Conservation (phyloP, 2,797 vertebrate genomes). For the Sebastiscus albofasciatus region DNA sequence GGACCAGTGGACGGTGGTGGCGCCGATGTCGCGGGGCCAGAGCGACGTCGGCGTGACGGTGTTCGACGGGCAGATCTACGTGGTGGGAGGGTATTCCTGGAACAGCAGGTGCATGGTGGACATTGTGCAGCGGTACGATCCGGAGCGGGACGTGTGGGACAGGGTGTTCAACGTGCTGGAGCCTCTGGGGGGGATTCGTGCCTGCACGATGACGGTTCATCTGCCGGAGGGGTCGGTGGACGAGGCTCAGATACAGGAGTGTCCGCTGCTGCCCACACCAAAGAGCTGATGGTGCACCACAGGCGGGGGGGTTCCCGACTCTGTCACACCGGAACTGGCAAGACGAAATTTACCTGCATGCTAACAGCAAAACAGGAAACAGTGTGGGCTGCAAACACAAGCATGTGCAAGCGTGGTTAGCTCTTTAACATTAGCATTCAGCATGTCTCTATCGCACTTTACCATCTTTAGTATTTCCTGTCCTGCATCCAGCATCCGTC, state of each 20-base stretch:
- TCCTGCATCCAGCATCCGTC: not conserved
- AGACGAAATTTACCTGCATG: not conserved
- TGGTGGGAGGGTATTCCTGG: constrained; percentile 89
- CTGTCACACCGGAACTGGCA: not conserved
- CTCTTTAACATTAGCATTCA: not conserved
- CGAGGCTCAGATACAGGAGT: constrained; percentile 81
- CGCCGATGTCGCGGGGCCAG: constrained; percentile 85
- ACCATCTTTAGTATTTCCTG: not conserved
- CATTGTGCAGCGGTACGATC: constrained; percentile 86
- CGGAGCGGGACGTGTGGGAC: constrained; percentile 81
- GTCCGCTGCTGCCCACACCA: constrained; percentile 74
- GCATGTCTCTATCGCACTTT: not conserved
- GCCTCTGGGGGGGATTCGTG: constrained; percentile 86
- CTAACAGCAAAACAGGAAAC: constrained; percentile 40
- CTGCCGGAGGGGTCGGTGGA: constrained; percentile 78
- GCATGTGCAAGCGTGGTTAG: not conserved
- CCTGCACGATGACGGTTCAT: constrained; percentile 86
- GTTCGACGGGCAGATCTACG: constrained; percentile 82
- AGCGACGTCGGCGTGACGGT: constrained; percentile 86
- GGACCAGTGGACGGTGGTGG: constrained; percentile 85
- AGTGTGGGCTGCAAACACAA: constrained; percentile 15
- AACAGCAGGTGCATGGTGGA: constrained; percentile 89
- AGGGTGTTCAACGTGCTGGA: constrained; percentile 84
- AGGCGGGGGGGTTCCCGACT: not conserved
- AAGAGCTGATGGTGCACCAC: constrained; percentile 61